Conservation (phyloP, 2,113 vertebrate species). For the Toxostoma redivivum region DNA sequence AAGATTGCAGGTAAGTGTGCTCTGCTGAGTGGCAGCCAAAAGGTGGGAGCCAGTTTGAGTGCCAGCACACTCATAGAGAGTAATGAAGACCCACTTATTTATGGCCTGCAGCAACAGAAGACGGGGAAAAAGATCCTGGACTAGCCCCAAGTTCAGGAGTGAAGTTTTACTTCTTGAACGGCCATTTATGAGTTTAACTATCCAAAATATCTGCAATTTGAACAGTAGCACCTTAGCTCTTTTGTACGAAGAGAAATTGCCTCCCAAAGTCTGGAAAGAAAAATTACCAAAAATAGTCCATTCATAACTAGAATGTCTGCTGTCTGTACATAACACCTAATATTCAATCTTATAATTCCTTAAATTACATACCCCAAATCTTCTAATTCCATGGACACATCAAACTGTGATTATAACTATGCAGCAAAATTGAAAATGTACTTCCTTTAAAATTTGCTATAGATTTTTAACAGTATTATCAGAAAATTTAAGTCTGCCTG, state of each 20-base stretch:
- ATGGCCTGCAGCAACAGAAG: background rate
- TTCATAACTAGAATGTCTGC: background rate
- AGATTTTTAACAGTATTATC: conserved; percentile 6
- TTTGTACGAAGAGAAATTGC: background rate
- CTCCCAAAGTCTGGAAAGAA: background rate
- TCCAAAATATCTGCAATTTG: background rate
- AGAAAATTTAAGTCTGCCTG: conserved; percentile 14
- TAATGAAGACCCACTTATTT: background rate
- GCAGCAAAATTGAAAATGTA: background rate
- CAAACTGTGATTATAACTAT: background rate
- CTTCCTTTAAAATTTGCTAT: background rate
- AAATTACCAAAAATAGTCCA: background rate
- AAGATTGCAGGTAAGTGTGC: background rate
- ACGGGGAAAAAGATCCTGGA: background rate
- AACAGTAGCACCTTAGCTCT: background rate
- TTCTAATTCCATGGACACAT: background rate
- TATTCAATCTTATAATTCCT: background rate
- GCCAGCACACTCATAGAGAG: background rate
- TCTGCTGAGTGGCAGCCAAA: background rate
- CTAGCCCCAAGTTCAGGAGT: background rate
- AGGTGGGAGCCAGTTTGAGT: background rate
- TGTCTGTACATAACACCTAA: background rate
- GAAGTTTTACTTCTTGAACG: background rate
- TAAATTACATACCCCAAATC: background rate
- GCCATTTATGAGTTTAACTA: background rate